Base-by-base conservation (phyloP, 2,797 vertebrate genomes). In the Somateria mollissima region DNA sequence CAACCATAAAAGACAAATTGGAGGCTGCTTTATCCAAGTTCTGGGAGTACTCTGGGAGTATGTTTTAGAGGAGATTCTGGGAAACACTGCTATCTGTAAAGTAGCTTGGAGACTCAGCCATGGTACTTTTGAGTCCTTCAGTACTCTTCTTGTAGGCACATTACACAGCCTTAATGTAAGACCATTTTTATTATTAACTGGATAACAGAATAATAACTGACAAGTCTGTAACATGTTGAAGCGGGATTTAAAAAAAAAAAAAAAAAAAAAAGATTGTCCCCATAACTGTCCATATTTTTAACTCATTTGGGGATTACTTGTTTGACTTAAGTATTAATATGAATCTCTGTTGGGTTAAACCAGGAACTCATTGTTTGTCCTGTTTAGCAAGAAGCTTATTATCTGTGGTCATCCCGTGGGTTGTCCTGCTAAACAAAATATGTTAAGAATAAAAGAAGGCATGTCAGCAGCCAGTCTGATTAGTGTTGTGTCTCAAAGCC, bases 31-130 rank as follows among this genome's bases (percentile, higher is more conserved):
- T 95, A 87, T 94, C 45, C 58, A 87, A 21, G 22, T 37, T 90
- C 49, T 71, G 30, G 45, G 49, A 80, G 6, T 74, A 65, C 77
- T 69, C 79, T 62, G 51, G 67, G 85, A 92, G 49, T 73, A 32
- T 57, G 61, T 92, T 93, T 93, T 51, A 85, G 75, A 87, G 72
- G 65, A 92, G 75, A 85, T 83, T 89, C 75, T 77, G 75, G 82
- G 78, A 77, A 95, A 80, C 54, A 57, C 39, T 81, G 56, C 28
- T 88, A 17, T 84, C 43, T 64, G 16, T 80, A 78, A 83, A 93
- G 57, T 37, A 67, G 61, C 69, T 94, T 66, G 81, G 81, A 61
- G 86, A 89, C 72, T 94, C 84, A 92, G 78, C 47, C 1, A 0
- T 62, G 90, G 58, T 77, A 70, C 37, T 84, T 81, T 10, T 18